Conservation (phyloP, 2,797 vertebrate species). For the Pterois miles region DNA sequence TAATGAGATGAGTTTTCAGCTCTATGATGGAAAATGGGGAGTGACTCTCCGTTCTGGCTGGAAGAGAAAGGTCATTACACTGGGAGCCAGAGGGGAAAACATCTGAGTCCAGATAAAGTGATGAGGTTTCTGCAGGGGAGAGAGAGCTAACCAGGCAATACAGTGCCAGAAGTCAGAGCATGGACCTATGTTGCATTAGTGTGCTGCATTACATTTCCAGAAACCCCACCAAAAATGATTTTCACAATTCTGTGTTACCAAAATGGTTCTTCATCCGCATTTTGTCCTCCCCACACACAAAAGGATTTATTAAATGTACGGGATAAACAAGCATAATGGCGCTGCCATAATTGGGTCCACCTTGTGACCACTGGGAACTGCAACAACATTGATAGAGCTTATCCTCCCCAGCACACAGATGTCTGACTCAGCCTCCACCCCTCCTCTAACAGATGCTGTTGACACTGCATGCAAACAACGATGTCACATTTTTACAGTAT, state of each 20-base stretch:
- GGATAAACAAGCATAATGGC: neutral
- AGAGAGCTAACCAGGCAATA: constrained; percentile 6
- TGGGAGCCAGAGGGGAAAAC: constrained; percentile 52
- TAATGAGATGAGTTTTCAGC: constrained; percentile 57
- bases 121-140: constrained; percentile 46
- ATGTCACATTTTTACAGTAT: constrained; percentile 10
- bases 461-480: neutral
- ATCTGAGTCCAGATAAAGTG: constrained; percentile 58
- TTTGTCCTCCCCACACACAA: neutral
- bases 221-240: neutral
- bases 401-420: constrained; percentile 38
- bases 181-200: neutral
- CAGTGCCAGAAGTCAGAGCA: constrained; percentile 3
- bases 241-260: neutral
- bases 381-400: constrained; percentile 14
- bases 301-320: neutral
- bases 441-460: constrained; percentile 12
- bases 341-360: neutral
- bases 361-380: constrained; percentile 15
- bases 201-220: neutral
- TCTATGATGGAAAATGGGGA: constrained; percentile 40
- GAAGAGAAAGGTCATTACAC: constrained; percentile 60
- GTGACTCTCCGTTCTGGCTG: constrained; percentile 55
- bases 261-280: neutral
- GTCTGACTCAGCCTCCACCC: constrained; percentile 24